phyloP scores from a whole-genome alignment of 2,888 invertebrate species.

The Deilephila porcellus region DNA sequence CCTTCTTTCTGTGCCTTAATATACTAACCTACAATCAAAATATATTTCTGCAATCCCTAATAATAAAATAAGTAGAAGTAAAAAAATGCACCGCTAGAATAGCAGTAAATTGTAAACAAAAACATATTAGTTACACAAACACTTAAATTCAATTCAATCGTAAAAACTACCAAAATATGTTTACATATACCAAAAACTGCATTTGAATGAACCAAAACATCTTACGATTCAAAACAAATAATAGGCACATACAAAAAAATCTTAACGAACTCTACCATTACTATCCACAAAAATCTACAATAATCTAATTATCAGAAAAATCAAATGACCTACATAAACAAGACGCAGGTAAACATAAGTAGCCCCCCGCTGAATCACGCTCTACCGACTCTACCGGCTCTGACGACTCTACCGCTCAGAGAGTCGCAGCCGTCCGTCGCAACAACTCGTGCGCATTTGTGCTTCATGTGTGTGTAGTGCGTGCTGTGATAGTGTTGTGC shows the following conservation, averaged over 20 bases:
- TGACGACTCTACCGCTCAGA: constrained; percentile 27
- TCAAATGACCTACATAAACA: constrained; percentile 28
- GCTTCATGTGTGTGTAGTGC: constrained; percentile 49
- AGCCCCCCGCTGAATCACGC: constrained; percentile 30
- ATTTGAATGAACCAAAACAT: no score
- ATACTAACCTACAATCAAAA: no score
- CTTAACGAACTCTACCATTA: not conserved
- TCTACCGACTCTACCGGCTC: constrained; percentile 31
- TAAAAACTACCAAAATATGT: no score
- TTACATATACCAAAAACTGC: no score
- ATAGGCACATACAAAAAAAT: not conserved
- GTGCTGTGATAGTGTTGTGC: constrained; percentile 49
- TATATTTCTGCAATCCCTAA: no score
- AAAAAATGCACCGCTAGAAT: no score
- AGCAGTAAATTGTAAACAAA: no score
- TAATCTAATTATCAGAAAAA: constrained; percentile 5
- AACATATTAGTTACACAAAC: no score
- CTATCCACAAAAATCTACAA: not conserved
- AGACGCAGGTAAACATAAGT: constrained; percentile 32
- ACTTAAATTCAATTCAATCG: no score
- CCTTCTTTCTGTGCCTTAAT: no score
- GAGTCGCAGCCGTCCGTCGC: constrained; percentile 56
- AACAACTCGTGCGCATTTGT: constrained; percentile 65
- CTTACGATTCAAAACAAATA: not conserved
- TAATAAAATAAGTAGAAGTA: no score